Percentiles rank a stretch among this genome's conserved stretches.
Conservation (phyloP, 2,113 vertebrate species). For the Clarias macrocephalus region DNA sequence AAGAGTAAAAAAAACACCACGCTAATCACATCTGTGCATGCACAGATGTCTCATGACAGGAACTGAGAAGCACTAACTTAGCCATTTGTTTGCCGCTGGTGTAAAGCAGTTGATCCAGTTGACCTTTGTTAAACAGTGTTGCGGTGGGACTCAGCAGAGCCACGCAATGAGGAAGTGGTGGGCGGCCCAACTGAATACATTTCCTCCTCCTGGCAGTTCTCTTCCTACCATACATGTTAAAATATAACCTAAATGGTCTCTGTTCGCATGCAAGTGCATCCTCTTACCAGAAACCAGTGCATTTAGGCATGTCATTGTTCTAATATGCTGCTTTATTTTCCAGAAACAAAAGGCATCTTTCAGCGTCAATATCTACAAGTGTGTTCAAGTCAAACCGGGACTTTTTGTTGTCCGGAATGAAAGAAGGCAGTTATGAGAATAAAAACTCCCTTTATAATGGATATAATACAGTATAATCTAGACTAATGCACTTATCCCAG, state of each 20-base stretch:
- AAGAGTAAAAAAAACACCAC: neutral
- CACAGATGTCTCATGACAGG: constrained; percentile 11
- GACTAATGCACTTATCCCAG: too few species aligned
- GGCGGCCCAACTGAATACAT: constrained; percentile 30
- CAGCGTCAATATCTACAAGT: neutral
- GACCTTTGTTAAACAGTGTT: constrained; percentile 17
- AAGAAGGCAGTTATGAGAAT: too few species aligned
- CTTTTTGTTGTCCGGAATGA: neutral
- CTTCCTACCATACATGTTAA: constrained; percentile 24
- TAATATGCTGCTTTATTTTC: neutral
- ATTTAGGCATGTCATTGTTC: neutral
- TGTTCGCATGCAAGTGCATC: constrained; percentile 14
- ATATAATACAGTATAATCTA: too few species aligned
- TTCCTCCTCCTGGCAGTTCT: constrained; percentile 31
- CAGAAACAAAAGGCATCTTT: neutral
- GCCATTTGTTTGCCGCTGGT: neutral
- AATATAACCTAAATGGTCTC: constrained; percentile 22
- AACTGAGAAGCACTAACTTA: constrained; percentile 1
- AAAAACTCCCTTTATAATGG: too few species aligned
- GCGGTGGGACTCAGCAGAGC: constrained; percentile 19
- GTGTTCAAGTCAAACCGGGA: neutral
- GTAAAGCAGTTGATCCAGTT: constrained; percentile 33
- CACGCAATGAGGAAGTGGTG: constrained; percentile 31
- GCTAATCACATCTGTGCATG: neutral
- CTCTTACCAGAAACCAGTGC: neutral